These are phyloP conservation scores for Calameuta idolon DNA, from an alignment of 2,888 invertebrate species.

Conservation along the genomic window DNA sequence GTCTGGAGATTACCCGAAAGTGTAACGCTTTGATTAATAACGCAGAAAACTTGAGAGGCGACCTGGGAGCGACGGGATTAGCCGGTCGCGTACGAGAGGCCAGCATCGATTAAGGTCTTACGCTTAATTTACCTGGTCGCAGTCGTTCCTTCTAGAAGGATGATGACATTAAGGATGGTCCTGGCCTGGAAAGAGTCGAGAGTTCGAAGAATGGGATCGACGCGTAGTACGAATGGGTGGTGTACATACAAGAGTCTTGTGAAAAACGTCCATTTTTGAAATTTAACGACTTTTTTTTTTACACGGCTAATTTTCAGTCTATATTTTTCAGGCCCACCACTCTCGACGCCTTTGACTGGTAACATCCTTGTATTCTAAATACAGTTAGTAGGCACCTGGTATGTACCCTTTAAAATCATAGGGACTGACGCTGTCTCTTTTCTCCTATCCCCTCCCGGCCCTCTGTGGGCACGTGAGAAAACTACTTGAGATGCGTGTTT, in stretches of 20 bases:
- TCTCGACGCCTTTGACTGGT: not conserved
- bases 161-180: not conserved
- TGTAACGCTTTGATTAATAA: conserved; percentile 53
- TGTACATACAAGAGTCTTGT: too few relatives aligned
- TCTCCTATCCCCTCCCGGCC: too few relatives aligned
- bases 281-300: too few relatives aligned
- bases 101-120: conserved; percentile 3
- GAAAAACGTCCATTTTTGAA: too few relatives aligned
- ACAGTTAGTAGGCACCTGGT: not conserved
- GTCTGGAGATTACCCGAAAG: conserved; percentile 47
- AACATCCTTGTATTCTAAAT: not conserved
- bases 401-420: not conserved
- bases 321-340: not conserved
- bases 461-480: not conserved
- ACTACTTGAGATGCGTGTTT: not conserved
- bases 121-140: not conserved
- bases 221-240: too few relatives aligned
- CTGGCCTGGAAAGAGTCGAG: not conserved
- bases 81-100: not conserved
- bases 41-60: conserved; percentile 17
- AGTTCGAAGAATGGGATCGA: not conserved
- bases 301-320: too few relatives aligned
- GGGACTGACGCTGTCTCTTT: not conserved
- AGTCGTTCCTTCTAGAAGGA: not conserved
- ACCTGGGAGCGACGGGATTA: not conserved